Base-by-base conservation (phyloP, 2,113 vertebrate genomes). In the Pseudopodoces humilis region DNA sequence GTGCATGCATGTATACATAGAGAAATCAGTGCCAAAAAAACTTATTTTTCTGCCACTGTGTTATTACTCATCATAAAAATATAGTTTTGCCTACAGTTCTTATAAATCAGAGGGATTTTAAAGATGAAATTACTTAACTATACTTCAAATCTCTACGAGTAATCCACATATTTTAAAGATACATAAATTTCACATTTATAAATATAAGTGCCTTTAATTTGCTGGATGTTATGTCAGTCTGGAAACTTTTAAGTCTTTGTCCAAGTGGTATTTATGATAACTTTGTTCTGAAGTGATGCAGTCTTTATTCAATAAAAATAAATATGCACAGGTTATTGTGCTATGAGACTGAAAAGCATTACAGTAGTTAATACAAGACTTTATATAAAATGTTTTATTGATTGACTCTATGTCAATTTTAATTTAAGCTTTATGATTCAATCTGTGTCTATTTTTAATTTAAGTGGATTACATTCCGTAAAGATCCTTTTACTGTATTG, bases 381-480 rank as follows among this genome's bases (percentile, higher is more conserved):
- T 95, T 94, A 91, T 52, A 75, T 77, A 80, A 92, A 94, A 97
- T 56, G 71, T 67, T 88, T 78, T 91, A 92, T 76, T 83, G 95
- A 96, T 83, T 91, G 86, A 60, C 69, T 88, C n/a, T 69, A 43
- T 94, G 98, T 98, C 97, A 92, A 97, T 98, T 98, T 97, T 94
- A 97, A 97, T 95, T 96, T 96, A 97, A 96, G 95, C 81, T 97
- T 97, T 97, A 96, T 96, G 94, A 97, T 97, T 96, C 94, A 95
- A 92, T 97, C 97, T 96, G 95, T 96, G 97, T 98, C 98, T 98
- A 98, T 97, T 98, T 99, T 98, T 98, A 98, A 98, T 98, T 92
- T 99, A 99, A 99, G 98, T 98, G 98, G 98, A 98, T 99, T 99
- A 98, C 94, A 96, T 97, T 98, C 96, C 96, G 90, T 96, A 97